These are phyloP conservation scores for Drosophila paracracens DNA, from an alignment of 2,888 invertebrate species.

Conservation along the genomic window DNA sequence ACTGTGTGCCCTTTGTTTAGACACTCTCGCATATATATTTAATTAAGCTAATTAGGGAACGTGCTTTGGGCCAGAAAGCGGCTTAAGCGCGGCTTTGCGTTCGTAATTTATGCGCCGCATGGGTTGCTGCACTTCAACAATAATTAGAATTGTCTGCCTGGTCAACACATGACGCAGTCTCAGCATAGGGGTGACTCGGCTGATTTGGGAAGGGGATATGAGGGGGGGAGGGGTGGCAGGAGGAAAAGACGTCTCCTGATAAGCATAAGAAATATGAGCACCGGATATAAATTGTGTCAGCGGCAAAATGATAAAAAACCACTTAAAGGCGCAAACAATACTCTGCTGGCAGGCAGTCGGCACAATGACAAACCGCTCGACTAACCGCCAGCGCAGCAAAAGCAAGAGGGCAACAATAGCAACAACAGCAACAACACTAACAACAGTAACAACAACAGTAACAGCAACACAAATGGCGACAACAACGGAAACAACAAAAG, in stretches of 20 bases:
- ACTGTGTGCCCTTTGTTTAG: conserved; percentile 61
- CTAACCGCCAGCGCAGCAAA: conserved; percentile 75
- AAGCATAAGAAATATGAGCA: conserved; percentile 84
- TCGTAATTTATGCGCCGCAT: conserved; percentile 74
- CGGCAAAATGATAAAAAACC: conserved; percentile 84
- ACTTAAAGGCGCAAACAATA: conserved; percentile 83
- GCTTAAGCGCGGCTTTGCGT: conserved; percentile 65
- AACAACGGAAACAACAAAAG: conserved; percentile 77
- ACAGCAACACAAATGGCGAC: conserved; percentile 44
- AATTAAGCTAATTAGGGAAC: conserved; percentile 83
- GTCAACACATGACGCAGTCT: conserved; percentile 68
- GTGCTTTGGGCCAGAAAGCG: conserved; percentile 67
- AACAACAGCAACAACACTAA: conserved; percentile 32
- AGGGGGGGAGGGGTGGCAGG: background rate
- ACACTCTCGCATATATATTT: conserved; percentile 78
- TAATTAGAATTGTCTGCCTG: conserved; percentile 66
- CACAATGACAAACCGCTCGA: conserved; percentile 81
- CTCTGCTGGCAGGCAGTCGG: conserved; percentile 69
- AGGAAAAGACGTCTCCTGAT: conserved; percentile 70
- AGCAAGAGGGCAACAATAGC: conserved; percentile 40
- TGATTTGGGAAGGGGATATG: background rate
- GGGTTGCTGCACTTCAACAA: conserved; percentile 77
- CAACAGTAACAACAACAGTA: conserved; percentile 67
- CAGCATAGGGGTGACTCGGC: conserved; percentile 10
- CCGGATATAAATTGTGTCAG: conserved; percentile 85